Conservation (phyloP, 2,797 vertebrate species). For the Sylvia borin region DNA sequence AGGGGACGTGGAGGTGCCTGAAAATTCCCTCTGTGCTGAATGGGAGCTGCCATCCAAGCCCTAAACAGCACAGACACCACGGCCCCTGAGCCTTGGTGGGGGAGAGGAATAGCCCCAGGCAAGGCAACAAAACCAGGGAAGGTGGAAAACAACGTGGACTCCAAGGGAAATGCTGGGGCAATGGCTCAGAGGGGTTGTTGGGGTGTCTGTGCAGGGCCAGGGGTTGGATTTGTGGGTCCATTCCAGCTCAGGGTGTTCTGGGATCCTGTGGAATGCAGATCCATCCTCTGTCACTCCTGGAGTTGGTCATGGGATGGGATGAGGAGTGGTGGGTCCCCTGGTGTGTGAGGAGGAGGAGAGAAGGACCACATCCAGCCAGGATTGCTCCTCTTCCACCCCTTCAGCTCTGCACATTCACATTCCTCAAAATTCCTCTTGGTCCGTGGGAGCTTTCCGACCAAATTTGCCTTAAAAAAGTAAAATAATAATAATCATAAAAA, state of each 20-base stretch:
- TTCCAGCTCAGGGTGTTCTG: background rate
- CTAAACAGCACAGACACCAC: accelerated
- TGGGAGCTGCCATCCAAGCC: background rate
- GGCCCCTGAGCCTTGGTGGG: background rate
- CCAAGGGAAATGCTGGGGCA: background rate
- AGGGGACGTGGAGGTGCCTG: background rate
- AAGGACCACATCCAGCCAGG: accelerated
- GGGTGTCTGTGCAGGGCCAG: background rate
- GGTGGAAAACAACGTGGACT: background rate
- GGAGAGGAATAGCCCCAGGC: background rate
- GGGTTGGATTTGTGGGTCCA: background rate
- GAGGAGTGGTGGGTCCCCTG: background rate
- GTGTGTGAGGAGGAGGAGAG: background rate
- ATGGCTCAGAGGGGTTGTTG: background rate
- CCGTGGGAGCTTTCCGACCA: background rate
- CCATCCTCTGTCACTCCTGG: background rate
- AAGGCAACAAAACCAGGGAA: background rate
- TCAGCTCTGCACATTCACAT: background rate
- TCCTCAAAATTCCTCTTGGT: background rate
- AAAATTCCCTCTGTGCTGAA: background rate
- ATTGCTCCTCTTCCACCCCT: background rate
- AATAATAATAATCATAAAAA: background rate
- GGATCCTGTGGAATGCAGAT: accelerated
- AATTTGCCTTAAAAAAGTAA: background rate
- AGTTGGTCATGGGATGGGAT: accelerated